Evolutionary conservation across 2,113 vertebrate genomes (phyloP).

Genomic region (Lophura nycthemera): DNA sequence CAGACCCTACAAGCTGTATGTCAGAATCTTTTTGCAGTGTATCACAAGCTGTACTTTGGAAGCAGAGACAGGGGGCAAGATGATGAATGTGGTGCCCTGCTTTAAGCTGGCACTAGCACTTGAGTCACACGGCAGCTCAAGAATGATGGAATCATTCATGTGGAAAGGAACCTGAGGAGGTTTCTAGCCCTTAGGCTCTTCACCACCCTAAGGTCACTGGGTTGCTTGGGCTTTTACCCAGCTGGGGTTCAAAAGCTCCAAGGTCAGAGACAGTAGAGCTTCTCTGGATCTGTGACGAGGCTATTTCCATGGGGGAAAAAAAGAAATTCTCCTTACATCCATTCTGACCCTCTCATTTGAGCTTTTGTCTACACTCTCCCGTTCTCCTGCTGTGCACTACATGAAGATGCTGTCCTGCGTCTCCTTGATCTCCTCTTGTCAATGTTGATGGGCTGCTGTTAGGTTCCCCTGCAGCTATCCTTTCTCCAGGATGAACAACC

Average conservation of each 20-base stretch:
- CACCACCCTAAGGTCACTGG: not conserved
- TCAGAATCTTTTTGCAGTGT: not conserved
- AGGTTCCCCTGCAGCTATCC: not conserved
- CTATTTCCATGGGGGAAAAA: not conserved
- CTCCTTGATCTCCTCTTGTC: fast-evolving
- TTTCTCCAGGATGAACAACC: not conserved
- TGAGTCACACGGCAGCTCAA: not conserved
- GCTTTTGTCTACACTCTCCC: not conserved
- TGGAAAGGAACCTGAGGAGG: not conserved
- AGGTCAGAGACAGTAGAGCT: fast-evolving
- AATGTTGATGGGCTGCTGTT: not conserved
- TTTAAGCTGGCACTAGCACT: not conserved
- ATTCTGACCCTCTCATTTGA: not conserved
- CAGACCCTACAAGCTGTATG: not conserved
- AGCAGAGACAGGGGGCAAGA: not conserved
- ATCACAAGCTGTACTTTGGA: not conserved
- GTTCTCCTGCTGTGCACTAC: fast-evolving
- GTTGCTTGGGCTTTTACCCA: not conserved
- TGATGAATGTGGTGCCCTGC: not conserved
- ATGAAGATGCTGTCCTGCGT: not conserved
- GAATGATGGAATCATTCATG: not conserved
- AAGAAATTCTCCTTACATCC: not conserved
- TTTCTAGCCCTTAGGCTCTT: not conserved
- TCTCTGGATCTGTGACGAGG: not conserved
- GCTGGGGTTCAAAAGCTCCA: not conserved